Percentiles rank a stretch among this genome's conserved stretches.
These are phyloP conservation scores for Heteromormyrus szaboi DNA, from an alignment of 2,797 vertebrate species.

Conservation along the genomic window DNA sequence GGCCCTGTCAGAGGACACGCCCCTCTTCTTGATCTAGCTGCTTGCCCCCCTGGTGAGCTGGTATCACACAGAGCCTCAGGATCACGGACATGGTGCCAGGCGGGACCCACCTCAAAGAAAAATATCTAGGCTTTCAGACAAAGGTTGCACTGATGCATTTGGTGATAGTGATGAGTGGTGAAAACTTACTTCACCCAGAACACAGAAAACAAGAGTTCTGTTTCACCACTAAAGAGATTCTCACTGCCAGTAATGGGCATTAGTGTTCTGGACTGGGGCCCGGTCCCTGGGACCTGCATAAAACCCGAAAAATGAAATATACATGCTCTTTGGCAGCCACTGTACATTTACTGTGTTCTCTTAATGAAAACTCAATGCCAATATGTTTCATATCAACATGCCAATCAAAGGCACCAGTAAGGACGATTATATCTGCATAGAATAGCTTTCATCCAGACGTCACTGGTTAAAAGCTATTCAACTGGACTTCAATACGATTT, in stretches of 20 bases:
- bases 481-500: not conserved
- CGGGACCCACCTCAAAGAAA: not conserved
- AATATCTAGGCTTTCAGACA: not conserved
- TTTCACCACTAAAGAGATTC: not conserved
- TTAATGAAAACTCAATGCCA: not conserved
- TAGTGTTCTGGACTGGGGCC: not conserved
- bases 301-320: not conserved
- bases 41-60: not conserved
- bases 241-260: not conserved
- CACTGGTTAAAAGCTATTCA: not conserved
- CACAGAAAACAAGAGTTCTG: not conserved
- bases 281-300: not conserved
- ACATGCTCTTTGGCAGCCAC: not conserved
- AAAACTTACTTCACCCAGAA: not conserved
- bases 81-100: not conserved
- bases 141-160: not conserved
- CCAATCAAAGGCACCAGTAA: not conserved
- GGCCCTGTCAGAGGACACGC: not conserved
- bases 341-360: not conserved
- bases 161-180: not conserved
- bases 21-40: no score
- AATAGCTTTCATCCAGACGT: not conserved
- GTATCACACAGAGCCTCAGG: conserved; percentile 3
- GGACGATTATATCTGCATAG: not conserved
- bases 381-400: not conserved